Evolutionary conservation across 2,888 invertebrate genomes (phyloP), one percentile per base, ranked within the genome.

Genomic region (Volucella zonaria): DNA sequence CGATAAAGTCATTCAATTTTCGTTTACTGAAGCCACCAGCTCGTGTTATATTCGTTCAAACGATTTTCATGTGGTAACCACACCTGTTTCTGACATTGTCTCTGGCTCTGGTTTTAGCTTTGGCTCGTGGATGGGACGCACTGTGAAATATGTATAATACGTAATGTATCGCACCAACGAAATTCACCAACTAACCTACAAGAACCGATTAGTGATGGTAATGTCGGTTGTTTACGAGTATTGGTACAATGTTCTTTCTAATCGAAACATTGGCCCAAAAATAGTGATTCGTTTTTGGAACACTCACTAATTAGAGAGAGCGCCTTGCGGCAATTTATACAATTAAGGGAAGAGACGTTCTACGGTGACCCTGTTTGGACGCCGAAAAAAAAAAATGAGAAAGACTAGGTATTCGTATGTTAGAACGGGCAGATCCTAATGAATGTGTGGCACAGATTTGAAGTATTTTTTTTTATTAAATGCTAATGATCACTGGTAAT

Each of bases 251-350:
- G 18, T n/a, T 49, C 3, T n/a, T 8, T 58, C 58, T 51, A 66
- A 76, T 67, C 67, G 40, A 59, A 76, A 43, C 67, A 8, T 38
- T 76, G 67, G 18, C 52, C 76, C 61, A 47, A 67, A 76, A 59
- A 54, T 67, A 59, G 49, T 54, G 52, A 11, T 47, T 11, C 15
- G 64, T 38, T 31, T 59, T 51, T 12, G 74, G 38, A 49, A 14
- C 9, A 66, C 4, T 49, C 6, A 58, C 66, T 75, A 75, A 75
- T 75, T 45, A 67, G 51, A 61, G 52, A 59, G 66, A 31, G 49
- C 59, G 51, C 15, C 51, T 66, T 67, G 31, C 51, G 15, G 45
- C 42, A 75, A 75, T 66, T 75, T 56, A 66, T 49, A 59, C 58
- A 51, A 67, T 51, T 75, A 66, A 51, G 12, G 51, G 42, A 40